These are phyloP conservation scores for Amyelois transitella DNA, from an alignment of 1,140 invertebrate species.

Conservation along the genomic window DNA sequence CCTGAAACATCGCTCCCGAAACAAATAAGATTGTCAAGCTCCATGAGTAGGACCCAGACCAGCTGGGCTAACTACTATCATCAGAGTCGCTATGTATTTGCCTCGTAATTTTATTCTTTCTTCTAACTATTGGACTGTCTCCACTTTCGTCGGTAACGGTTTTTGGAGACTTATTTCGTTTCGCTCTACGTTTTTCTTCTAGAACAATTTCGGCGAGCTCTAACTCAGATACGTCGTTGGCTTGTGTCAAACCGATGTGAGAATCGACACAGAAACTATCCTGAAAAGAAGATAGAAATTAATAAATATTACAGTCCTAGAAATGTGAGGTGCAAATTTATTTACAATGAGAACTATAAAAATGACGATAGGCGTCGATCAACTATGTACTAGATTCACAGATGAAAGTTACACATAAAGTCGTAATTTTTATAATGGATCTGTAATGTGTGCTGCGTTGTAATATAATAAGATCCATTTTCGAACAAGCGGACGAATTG, in stretches of 20 bases:
- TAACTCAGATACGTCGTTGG: slow-evolving; percentile 53
- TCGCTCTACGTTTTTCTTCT: slow-evolving; percentile 44
- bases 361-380: no score
- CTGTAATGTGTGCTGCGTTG: no score
- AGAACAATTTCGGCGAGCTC: slow-evolving; percentile 63
- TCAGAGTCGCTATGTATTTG: slow-evolving; percentile 59
- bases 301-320: not conserved
- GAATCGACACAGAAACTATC: slow-evolving; percentile 70
- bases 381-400: no score
- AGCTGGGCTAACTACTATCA: slow-evolving; percentile 36
- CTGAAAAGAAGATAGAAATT: slow-evolving; percentile 34
- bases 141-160: slow-evolving; percentile 12
- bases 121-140: slow-evolving; percentile 45
- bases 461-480: no score
- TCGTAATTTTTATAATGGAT: no score
- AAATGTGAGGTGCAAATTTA: no score
- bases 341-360: no score
- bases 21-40: no score
- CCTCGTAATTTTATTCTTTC: slow-evolving; percentile 34
- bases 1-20: no score
- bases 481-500: no score
- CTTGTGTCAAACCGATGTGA: slow-evolving; percentile 60
- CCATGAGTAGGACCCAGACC: slow-evolving; percentile 6
- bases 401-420: no score
- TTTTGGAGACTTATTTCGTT: slow-evolving; percentile 27